Percentiles rank a stretch among this genome's conserved stretches.
Evolutionary conservation across 2,113 vertebrate genomes (phyloP).

Genomic region (Psammodynastes pulverulentus): DNA sequence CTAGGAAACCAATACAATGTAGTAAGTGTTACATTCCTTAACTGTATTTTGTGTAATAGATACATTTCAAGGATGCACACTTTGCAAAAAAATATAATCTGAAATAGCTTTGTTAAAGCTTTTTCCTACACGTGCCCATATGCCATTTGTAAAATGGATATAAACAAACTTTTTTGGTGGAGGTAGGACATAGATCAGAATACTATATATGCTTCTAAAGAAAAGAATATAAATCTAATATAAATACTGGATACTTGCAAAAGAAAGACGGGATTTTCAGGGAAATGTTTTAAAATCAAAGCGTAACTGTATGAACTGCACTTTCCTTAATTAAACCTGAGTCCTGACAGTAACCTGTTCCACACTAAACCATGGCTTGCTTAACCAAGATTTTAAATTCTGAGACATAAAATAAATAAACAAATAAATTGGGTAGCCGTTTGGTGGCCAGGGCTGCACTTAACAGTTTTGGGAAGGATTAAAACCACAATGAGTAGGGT

Average conservation of each 20-base stretch:
- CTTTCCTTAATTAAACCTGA: accelerated
- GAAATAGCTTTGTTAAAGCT: neutral
- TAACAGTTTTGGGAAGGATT: neutral
- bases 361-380: neutral
- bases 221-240: neutral
- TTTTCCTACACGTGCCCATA: neutral
- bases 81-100: neutral
- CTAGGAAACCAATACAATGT: neutral
- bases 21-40: neutral
- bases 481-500: neutral
- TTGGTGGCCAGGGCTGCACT: neutral
- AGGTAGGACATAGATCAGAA: neutral
- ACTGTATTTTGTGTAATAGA: neutral
- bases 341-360: accelerated
- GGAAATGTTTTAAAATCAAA: neutral
- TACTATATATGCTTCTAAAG: neutral
- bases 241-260: neutral
- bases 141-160: conserved; percentile 5
- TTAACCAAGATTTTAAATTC: neutral
- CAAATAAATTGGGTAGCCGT: neutral
- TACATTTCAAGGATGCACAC: neutral
- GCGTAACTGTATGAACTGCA: neutral
- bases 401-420: neutral
- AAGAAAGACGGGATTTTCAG: neutral
- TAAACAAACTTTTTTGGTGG: neutral